These are phyloP conservation scores for Pteropus rufus DNA, from an alignment of 2,797 vertebrate species.

Conservation along the genomic window DNA sequence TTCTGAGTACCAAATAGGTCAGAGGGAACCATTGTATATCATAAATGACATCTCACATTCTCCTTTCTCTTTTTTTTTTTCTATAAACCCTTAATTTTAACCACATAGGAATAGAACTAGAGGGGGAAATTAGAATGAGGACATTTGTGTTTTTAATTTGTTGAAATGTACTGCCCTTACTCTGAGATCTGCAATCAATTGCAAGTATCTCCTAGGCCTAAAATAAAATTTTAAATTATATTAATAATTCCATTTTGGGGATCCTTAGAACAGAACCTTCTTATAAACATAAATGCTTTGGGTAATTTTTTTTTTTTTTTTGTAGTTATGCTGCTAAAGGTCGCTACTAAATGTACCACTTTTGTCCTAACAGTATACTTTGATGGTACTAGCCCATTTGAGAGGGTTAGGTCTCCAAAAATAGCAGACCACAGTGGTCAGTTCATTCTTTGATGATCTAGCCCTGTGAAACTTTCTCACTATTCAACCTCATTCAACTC, in stretches of 20 bases:
- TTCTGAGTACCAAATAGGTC: conserved; percentile 86
- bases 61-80: conserved; percentile 31
- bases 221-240: conserved; percentile 14
- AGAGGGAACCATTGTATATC: conserved; percentile 82
- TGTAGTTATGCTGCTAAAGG: background rate
- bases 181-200: background rate
- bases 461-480: background rate
- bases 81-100: conserved; percentile 33
- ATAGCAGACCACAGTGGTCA: background rate
- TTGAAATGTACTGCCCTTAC: background rate
- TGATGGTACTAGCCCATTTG: background rate
- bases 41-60: conserved; percentile 76
- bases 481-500: background rate
- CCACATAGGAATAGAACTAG: background rate
- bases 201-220: background rate
- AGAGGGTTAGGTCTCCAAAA: background rate
- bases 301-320: background rate
- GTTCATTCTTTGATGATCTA: background rate
- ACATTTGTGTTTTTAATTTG: conserved; percentile 48
- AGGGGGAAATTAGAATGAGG: background rate
- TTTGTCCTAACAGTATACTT: background rate
- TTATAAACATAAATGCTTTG: background rate
- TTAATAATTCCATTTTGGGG: background rate
- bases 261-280: background rate
- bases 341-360: background rate